Evolutionary conservation across 2,888 invertebrate genomes (phyloP).

Genomic region (Pristionchus entomophagus): DNA sequence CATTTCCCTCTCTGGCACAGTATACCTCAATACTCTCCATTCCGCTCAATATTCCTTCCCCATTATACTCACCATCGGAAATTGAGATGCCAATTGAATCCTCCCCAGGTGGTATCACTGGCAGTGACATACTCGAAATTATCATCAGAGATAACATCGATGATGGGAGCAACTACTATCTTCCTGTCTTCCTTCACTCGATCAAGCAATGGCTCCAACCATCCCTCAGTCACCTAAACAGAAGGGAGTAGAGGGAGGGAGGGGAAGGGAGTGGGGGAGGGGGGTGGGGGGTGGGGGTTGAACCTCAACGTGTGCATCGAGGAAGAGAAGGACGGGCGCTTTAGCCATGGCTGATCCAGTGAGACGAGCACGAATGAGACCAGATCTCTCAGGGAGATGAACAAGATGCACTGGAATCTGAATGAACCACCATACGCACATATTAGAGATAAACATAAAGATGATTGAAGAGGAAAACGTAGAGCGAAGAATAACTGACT

Average conservation of each 20-base stretch:
- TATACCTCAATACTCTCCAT: constrained; percentile 81
- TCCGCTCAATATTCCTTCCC: background rate
- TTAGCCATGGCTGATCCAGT: constrained; percentile 92
- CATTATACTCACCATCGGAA: constrained; percentile 83
- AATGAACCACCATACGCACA: too few species aligned
- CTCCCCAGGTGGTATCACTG: constrained; percentile 99
- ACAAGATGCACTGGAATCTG: constrained; percentile 87
- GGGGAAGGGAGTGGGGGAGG: constrained; percentile 76
- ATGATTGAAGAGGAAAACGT: background rate
- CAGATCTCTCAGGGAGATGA: constrained; percentile 92
- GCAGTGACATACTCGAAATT: constrained; percentile 99
- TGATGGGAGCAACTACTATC: constrained; percentile 66
- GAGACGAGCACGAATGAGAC: constrained; percentile 93
- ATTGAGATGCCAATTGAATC: constrained; percentile 99
- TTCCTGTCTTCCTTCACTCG: constrained; percentile 89
- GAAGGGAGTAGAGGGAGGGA: too few species aligned
- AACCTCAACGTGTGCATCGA: constrained; percentile 89
- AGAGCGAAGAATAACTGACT: constrained; percentile 45
- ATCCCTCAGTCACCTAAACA: constrained; percentile 96
- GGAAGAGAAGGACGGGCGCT: constrained; percentile 93
- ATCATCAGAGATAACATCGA: constrained; percentile 82
- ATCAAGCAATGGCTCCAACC: constrained; percentile 93
- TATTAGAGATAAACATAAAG: too few species aligned
- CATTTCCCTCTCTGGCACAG: constrained; percentile 97
- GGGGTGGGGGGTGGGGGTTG: background rate